Evolutionary conservation across 2,797 vertebrate genomes (phyloP), one percentile per base, ranked within the genome.

Genomic region (Champsocephalus gunnari): DNA sequence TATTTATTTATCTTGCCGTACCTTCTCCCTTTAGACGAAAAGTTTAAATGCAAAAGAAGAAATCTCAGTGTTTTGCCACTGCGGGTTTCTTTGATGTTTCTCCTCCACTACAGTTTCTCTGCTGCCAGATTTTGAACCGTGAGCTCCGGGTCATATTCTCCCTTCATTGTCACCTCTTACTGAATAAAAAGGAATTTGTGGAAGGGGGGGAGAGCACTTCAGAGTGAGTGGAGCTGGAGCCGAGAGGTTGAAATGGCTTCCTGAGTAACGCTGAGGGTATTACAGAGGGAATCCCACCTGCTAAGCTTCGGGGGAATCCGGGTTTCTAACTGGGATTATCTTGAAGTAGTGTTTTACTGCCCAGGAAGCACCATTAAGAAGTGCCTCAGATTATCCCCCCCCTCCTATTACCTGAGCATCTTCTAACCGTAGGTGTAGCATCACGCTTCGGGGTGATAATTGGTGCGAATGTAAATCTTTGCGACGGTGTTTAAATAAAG

Each of bases 351-450:
- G 65, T 82, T 47, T 87, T 74, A 81, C 77, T 88, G 87, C 89
- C 83, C 80, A 66, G 88, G 90, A 93, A 92, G 82, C 59, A 81
- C 92, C 94, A 93, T 94, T 93, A 92, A 38, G 87, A 92, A 89
- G 80, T 65, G 77, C 67, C 66, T 56, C 48, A 73, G 80, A 84
- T 90, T 90, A 88, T 81, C 85, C 44, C 24, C 24, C 28, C 34
- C 28, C 73, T 70, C 53, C 79, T 81, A 66, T 68, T 50, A 73
- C 66, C 54, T 65, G 75, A 72, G 73, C 32, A 68, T 76, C 60
- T 53, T 73, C 41, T 17, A 65, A 48, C 62, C 14, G 6, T 10
- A 24, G 45, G 66, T 59, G 61, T 73, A 71, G 67, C 71, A 62
- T 81, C 79, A 57, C 3, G 69, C 63, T 14, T 68, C 55, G 65